A percentile compares a stretch with the other conserved stretches of the same genome.
Evolutionary conservation across 35 echinoderm and acorn worm species (phyloP).

Genomic region (Ptychodera flava): DNA sequence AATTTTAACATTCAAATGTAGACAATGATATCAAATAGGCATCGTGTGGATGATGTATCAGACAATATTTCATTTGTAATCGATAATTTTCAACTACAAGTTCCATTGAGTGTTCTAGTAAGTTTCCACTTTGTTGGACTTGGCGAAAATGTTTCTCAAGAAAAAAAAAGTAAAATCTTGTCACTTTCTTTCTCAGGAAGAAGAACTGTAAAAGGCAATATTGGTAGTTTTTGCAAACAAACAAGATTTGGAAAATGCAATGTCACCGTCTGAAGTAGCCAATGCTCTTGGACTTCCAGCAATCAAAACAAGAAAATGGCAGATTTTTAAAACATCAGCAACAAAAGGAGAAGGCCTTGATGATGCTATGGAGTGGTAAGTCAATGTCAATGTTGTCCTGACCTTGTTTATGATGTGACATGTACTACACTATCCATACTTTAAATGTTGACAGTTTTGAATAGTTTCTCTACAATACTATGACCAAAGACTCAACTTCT

Average conservation of each 20-base stretch:
- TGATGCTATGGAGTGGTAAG: slow-evolving; percentile 97
- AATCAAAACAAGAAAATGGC: slow-evolving; percentile 68
- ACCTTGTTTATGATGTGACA: not conserved
- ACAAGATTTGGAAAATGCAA: slow-evolving; percentile 89
- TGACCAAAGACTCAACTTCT: too few species aligned
- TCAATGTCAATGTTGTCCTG: not conserved
- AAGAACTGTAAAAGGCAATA: slow-evolving; percentile 89
- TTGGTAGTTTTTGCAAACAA: slow-evolving; percentile 97
- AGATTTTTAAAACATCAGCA: slow-evolving; percentile 97
- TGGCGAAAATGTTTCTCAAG: too few species aligned
- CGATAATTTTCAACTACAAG: too few species aligned
- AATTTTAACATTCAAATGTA: too few species aligned
- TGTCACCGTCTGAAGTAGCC: slow-evolving; percentile 77
- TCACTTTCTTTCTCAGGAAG: slow-evolving; percentile 51
- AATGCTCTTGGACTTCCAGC: slow-evolving; percentile 74
- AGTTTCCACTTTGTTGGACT: too few species aligned
- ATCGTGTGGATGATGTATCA: too few species aligned
- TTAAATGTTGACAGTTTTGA: not conserved
- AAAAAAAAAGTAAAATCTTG: too few species aligned
- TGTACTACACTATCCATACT: not conserved
- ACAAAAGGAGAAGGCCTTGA: slow-evolving; percentile 76
- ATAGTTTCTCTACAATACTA: too few species aligned
- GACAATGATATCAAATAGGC: too few species aligned
- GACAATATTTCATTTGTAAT: too few species aligned
- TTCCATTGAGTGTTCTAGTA: too few species aligned